These are phyloP conservation scores for Mola mola DNA, from an alignment of 2,113 vertebrate genomes.

Conservation along the genomic window DNA sequence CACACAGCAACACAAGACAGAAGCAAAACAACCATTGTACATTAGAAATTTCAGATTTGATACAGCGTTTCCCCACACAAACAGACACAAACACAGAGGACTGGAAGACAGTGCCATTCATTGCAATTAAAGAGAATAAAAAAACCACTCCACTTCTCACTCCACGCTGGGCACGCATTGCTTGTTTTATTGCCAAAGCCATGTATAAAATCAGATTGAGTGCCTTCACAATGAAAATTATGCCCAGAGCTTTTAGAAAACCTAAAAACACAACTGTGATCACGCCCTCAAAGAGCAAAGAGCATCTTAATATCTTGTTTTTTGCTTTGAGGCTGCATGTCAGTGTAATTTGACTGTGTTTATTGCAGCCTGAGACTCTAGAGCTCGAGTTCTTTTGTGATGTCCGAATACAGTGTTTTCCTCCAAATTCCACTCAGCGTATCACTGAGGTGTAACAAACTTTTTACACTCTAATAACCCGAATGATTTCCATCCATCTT, in stretches of 20 bases:
- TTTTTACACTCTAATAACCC: neutral
- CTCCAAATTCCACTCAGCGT: too few relatives aligned
- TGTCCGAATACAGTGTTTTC: too few relatives aligned
- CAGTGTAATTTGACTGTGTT: too few relatives aligned
- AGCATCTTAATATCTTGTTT: neutral
- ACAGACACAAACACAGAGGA: constrained; percentile 14
- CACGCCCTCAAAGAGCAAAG: constrained; percentile 4
- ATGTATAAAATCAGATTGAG: constrained; percentile 51
- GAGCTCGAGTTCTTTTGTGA: too few relatives aligned
- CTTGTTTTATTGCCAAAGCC: constrained; percentile 34
- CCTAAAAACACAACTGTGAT: constrained; percentile 26
- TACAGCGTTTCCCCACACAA: too few relatives aligned
- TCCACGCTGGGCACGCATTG: constrained; percentile 41
- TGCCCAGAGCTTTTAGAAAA: constrained; percentile 20
- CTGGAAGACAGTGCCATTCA: neutral
- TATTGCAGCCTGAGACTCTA: too few relatives aligned
- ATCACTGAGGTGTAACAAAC: too few relatives aligned
- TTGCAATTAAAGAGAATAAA: constrained; percentile 18
- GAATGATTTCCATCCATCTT: neutral
- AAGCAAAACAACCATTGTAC: too few relatives aligned
- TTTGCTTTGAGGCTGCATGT: too few relatives aligned
- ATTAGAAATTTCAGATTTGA: too few relatives aligned
- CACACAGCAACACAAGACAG: too few relatives aligned
- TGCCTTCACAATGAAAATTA: constrained; percentile 43
- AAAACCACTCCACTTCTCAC: constrained; percentile 8